These are phyloP conservation scores for Hycleus phaleratus DNA, from an alignment of 1,140 invertebrate species.

Conservation along the genomic window DNA sequence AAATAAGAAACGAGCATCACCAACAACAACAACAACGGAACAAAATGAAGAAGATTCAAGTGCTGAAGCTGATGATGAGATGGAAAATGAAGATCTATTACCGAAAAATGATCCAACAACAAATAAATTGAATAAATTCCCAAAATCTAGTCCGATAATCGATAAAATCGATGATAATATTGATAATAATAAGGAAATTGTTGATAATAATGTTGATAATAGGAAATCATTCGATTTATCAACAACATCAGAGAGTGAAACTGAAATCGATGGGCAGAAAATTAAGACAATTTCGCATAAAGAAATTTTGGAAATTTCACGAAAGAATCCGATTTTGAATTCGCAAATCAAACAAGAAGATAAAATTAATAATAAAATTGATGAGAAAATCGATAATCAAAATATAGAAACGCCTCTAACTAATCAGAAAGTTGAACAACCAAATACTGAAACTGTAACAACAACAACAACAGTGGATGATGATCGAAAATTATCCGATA, in stretches of 20 bases:
- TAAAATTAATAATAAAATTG: conserved; percentile 26
- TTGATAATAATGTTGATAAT: conserved; percentile 29
- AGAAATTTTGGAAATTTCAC: conserved; percentile 36
- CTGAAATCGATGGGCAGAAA: conserved; percentile 40
- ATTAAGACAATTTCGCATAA: conserved; percentile 39
- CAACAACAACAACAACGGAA: conserved; percentile 40
- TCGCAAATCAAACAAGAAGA: conserved; percentile 14
- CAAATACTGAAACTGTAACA: neutral
- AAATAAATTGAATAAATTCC: conserved; percentile 36
- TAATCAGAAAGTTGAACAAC: conserved; percentile 11
- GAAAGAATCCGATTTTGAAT: conserved; percentile 39
- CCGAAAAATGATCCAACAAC: conserved; percentile 31
- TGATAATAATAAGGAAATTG: conserved; percentile 29
- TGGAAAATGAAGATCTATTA: conserved; percentile 49
- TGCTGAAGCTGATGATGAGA: conserved; percentile 54
- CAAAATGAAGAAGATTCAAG: conserved; percentile 55
- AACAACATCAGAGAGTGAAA: conserved; percentile 38
- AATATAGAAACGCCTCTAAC: neutral
- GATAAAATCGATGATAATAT: conserved; percentile 18
- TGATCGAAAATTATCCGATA: conserved; percentile 27
- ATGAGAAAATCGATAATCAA: conserved; percentile 29
- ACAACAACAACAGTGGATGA: conserved; percentile 18
- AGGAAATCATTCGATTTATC: conserved; percentile 20
- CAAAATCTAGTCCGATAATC: conserved; percentile 26
- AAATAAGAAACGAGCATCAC: conserved; percentile 26